Evolutionary conservation across 2,888 invertebrate species (phyloP).

Genomic region (Cremastinae sp.): DNA sequence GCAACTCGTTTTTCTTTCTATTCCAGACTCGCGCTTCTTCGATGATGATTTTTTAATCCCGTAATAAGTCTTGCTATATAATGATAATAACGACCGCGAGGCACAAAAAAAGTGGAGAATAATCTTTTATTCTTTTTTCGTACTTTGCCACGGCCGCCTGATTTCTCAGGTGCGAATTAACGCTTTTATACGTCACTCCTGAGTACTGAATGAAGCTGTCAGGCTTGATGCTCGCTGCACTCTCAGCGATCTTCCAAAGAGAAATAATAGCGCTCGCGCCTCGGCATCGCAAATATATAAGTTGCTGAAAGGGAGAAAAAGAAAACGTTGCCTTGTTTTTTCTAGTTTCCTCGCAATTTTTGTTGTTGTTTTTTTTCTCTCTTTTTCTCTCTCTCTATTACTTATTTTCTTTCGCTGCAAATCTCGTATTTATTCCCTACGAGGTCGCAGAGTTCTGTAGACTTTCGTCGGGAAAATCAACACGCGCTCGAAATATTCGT

Average conservation of each 20-base stretch:
- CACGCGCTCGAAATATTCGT: neutral
- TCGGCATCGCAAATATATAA: neutral
- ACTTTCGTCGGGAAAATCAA: neutral
- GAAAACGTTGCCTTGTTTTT: no score
- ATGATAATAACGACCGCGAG: slow-evolving; percentile 41
- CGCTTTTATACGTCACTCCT: slow-evolving; percentile 59
- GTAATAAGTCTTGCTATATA: slow-evolving; percentile 27
- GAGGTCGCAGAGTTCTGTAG: no score
- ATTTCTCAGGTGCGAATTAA: slow-evolving; percentile 63
- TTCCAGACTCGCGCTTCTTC: neutral
- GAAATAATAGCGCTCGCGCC: slow-evolving; percentile 2
- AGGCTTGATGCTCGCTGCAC: slow-evolving; percentile 39
- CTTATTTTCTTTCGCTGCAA: no score
- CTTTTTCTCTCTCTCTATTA: no score
- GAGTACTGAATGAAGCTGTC: slow-evolving; percentile 51
- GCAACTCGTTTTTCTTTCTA: neutral
- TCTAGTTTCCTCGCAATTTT: neutral
- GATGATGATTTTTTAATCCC: slow-evolving; percentile 19
- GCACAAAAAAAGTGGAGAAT: neutral
- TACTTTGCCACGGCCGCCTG: slow-evolving; percentile 53
- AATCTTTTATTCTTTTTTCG: slow-evolving; percentile 5
- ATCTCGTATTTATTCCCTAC: neutral
- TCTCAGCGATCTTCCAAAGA: slow-evolving; percentile 14
- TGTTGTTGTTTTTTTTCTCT: neutral
- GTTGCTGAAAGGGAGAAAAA: neutral